These are phyloP conservation scores for Clivina fossor DNA, from an alignment of 2,888 invertebrate genomes.

Conservation along the genomic window DNA sequence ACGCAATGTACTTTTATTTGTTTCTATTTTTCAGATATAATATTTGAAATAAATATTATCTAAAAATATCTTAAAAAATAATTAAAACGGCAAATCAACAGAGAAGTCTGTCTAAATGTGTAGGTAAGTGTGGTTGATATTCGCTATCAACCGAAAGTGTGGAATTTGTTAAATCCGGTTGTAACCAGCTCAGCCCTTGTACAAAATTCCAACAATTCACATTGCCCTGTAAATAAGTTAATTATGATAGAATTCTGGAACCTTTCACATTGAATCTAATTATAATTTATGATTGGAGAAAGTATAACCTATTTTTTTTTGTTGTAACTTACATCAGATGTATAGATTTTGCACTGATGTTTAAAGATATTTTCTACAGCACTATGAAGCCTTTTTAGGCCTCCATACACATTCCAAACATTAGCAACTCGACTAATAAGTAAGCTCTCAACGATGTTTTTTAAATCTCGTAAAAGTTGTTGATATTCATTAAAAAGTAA, in stretches of 20 bases:
- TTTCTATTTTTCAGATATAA: no score
- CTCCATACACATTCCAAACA: constrained; percentile 64
- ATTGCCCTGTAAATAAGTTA: constrained; percentile 51
- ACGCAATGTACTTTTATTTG: no score
- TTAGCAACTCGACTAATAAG: constrained; percentile 59
- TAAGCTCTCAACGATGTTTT: constrained; percentile 61
- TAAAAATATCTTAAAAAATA: no score
- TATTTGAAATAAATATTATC: no score
- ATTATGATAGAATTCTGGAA: neutral
- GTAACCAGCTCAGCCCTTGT: constrained; percentile 63
- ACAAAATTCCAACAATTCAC: constrained; percentile 60
- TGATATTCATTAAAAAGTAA: constrained; percentile 49
- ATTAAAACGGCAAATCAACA: no score
- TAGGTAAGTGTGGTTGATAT: constrained; percentile 52
- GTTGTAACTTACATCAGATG: constrained; percentile 49
- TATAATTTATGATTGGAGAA: constrained; percentile 16
- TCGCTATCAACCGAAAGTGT: constrained; percentile 53
- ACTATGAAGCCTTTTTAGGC: constrained; percentile 58
- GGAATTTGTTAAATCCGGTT: constrained; percentile 59
- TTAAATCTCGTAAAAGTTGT: constrained; percentile 57
- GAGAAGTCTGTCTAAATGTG: no score
- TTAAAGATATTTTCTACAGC: constrained; percentile 60
- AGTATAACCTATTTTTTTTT: constrained; percentile 19
- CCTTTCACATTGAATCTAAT: neutral
- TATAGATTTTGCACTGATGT: constrained; percentile 57